phyloP scores from a whole-genome alignment of 2,113 vertebrate species.

The Delphinus delphis region DNA sequence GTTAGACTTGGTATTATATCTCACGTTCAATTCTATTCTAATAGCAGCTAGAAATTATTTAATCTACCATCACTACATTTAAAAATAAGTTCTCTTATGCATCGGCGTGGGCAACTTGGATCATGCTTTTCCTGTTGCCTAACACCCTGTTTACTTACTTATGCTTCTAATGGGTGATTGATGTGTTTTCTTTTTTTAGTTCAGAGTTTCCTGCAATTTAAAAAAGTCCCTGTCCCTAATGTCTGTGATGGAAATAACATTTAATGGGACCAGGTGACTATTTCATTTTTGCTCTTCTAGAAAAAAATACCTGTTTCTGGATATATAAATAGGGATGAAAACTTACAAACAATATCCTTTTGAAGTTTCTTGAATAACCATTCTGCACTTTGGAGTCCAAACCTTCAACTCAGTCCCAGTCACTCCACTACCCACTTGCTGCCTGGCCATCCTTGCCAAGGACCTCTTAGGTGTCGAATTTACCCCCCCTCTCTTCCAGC shows the following conservation, averaged over 20 bases:
- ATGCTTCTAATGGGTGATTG: not conserved
- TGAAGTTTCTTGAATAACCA: not conserved
- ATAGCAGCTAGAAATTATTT: not conserved
- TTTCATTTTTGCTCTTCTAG: conserved; percentile 43
- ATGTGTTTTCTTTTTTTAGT: not conserved
- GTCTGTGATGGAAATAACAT: not conserved
- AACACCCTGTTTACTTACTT: not conserved
- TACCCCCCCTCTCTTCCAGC: not conserved
- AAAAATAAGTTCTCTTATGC: not conserved
- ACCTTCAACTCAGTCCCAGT: not conserved
- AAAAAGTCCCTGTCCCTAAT: not conserved
- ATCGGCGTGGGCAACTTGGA: not conserved
- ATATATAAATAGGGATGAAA: not conserved
- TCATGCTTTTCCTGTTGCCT: not conserved
- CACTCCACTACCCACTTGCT: not conserved
- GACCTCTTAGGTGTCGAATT: not conserved
- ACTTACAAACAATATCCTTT: not conserved
- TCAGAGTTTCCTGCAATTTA: conserved; percentile 36
- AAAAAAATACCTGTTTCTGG: not conserved
- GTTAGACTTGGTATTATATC: not conserved
- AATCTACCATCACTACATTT: not conserved
- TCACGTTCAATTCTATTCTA: not conserved
- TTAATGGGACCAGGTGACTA: not conserved
- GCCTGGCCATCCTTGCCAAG: not conserved
- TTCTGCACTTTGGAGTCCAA: not conserved